Evolutionary conservation across 2,797 vertebrate species (phyloP).

Genomic region (Enteromius unitaeniatus): DNA sequence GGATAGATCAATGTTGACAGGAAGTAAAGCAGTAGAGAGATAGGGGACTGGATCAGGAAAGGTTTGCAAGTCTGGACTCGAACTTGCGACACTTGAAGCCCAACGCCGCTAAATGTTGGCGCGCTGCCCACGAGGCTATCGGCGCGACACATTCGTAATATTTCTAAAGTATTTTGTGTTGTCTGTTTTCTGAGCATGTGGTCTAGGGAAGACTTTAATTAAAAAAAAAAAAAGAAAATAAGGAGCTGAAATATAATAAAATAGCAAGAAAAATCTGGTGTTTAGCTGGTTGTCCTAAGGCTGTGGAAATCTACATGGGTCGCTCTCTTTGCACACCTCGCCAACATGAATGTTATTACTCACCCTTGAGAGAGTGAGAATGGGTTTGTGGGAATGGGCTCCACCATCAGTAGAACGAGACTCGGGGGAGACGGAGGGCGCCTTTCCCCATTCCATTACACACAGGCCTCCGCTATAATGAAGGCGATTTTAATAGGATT

Average conservation of each 20-base stretch:
- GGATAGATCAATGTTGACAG: too few species aligned
- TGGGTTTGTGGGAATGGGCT: slow-evolving; percentile 64
- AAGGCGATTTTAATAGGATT: slow-evolving; percentile 70
- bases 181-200: not conserved
- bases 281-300: slow-evolving; percentile 1
- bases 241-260: not conserved
- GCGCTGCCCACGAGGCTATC: too few species aligned
- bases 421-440: slow-evolving; percentile 63
- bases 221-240: not conserved
- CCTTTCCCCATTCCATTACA: slow-evolving; percentile 64
- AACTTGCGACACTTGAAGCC: too few species aligned
- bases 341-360: slow-evolving; percentile 60
- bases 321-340: slow-evolving; percentile 40
- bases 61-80: too few species aligned
- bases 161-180: not conserved
- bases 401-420: slow-evolving; percentile 61
- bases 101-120: too few species aligned
- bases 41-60: too few species aligned
- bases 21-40: too few species aligned
- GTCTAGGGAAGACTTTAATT: not conserved
- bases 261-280: not conserved
- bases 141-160: too few species aligned
- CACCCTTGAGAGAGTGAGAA: slow-evolving; percentile 64
- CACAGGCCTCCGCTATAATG: slow-evolving; percentile 61
- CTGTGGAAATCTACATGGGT: slow-evolving; percentile 13